These are phyloP conservation scores for Speoplatyrhinus poulsoni DNA, from an alignment of 2,113 vertebrate species.

Conservation along the genomic window DNA sequence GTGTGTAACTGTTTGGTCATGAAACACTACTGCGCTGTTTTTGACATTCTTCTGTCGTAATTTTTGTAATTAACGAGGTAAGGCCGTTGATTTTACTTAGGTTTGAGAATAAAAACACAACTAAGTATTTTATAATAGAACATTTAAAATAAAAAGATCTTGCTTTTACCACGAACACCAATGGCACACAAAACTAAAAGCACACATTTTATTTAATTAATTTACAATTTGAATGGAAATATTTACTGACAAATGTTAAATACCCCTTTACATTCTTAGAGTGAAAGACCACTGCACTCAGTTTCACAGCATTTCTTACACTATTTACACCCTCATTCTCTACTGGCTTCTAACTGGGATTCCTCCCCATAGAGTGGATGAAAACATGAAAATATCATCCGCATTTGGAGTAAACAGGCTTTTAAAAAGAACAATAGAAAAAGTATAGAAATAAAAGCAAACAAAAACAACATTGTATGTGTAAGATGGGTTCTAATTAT, in stretches of 20 bases:
- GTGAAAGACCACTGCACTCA: constrained; percentile 67
- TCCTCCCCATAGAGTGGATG: constrained; percentile 31
- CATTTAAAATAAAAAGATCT: too few species aligned
- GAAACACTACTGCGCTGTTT: too few species aligned
- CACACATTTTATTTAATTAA: neutral
- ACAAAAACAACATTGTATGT: constrained; percentile 48
- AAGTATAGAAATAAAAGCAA: constrained; percentile 40
- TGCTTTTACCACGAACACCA: neutral
- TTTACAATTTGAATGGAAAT: constrained; percentile 71
- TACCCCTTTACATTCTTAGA: constrained; percentile 52
- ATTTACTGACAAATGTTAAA: constrained; percentile 65
- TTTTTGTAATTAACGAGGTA: neutral
- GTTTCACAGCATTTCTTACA: constrained; percentile 74
- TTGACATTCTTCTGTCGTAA: too few species aligned
- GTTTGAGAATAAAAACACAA: too few species aligned
- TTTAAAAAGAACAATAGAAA: constrained; percentile 51
- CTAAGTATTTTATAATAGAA: too few species aligned
- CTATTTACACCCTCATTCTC: constrained; percentile 67
- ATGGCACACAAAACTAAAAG: neutral
- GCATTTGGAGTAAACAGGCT: constrained; percentile 18
- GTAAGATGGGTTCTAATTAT: constrained; percentile 51
- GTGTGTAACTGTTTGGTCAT: too few species aligned
- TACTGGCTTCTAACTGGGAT: constrained; percentile 5
- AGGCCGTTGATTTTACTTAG: neutral
- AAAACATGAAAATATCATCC: constrained; percentile 29